Base-by-base conservation (phyloP, 2,888 invertebrate genomes). In the Brenthis hecate region DNA sequence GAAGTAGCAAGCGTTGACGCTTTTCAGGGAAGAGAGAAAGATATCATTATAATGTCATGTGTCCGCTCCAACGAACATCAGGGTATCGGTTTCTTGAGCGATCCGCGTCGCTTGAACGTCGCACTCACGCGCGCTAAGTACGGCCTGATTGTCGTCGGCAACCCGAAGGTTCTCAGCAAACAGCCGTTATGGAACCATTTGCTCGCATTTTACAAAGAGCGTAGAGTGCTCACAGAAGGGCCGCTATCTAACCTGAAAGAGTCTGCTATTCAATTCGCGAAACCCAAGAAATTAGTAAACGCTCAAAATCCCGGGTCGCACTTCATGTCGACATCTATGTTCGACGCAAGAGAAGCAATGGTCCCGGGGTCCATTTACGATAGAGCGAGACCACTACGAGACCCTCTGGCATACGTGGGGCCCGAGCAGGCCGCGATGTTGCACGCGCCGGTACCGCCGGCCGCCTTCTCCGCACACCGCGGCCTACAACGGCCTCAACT, bases 1-100 rank as follows among this genome's bases (percentile, higher is more conserved):
- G 99, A 99, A 91, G 99, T 99, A 0, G 99, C 99, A 11, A 99
- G 99, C 88, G 99, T 99, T 3, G 99, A 99, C 87, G 99, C 99
- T 0, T 99, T 99, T 87, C 99, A 99, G 88, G 99, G 99, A 0
- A 94, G 99, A 61, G 99, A 99, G 84, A 99, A 99, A 83, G 99
- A 99, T 83, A 97, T 99, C 69, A 99, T 99, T 76, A 98, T 99
- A 65, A 97, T 99, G 96, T 99, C 99, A 0, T 99, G 99, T 88
- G 99, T 99, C 2, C 95, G 99, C 64, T 98, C 99, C 6, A 99
- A 99, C 84, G 99, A 99, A 83, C 98, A 99, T 81, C 99, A 99
- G 85, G 99, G 99, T 54, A 99, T 99, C 79, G 99, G 99, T 0
- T 99, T 99, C 86, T 93, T 99, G 53, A 99, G 99, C 83, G 99